Percentiles rank a stretch among this genome's conserved stretches.
Evolutionary conservation across 2,888 invertebrate genomes (phyloP).

Genomic region (Oligia fasciuncula): DNA sequence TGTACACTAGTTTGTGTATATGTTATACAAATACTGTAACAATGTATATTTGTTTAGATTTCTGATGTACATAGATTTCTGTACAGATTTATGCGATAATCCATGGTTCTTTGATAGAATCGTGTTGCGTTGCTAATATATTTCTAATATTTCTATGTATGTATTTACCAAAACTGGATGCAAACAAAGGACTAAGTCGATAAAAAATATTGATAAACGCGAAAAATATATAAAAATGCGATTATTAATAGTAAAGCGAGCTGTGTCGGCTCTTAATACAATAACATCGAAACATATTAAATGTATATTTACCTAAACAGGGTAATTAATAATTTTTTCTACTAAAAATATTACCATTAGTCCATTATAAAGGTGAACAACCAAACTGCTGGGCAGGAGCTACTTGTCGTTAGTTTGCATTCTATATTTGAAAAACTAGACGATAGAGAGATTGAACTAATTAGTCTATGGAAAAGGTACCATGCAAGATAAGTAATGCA

Average conservation of each 20-base stretch:
- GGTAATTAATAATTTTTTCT: constrained; percentile 3
- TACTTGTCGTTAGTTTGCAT: constrained; percentile 42
- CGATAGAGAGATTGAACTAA: constrained; percentile 40
- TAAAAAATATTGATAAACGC: constrained; percentile 20
- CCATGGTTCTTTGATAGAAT: constrained; percentile 63
- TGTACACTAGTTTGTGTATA: constrained; percentile 86
- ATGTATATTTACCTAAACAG: constrained; percentile 21
- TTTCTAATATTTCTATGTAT: constrained; percentile 64
- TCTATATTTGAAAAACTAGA: constrained; percentile 43
- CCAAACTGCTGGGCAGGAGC: constrained; percentile 57
- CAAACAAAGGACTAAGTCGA: constrained; percentile 12
- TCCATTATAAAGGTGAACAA: constrained; percentile 33
- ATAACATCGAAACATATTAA: constrained; percentile 1
- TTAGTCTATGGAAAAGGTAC: constrained; percentile 5
- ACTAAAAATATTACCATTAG: constrained; percentile 18
- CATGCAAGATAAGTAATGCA: neutral
- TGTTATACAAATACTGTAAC: constrained; percentile 68
- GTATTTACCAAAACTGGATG: constrained; percentile 54
- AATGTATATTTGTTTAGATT: constrained; percentile 60
- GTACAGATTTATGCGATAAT: constrained; percentile 44
- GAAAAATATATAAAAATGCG: constrained; percentile 14
- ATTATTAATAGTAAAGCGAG: constrained; percentile 5
- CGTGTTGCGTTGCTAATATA: constrained; percentile 46
- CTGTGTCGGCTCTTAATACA: neutral
- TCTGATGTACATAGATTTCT: constrained; percentile 60